These are phyloP conservation scores for Motacilla alba DNA, from an alignment of 2,113 vertebrate species.

Conservation along the genomic window DNA sequence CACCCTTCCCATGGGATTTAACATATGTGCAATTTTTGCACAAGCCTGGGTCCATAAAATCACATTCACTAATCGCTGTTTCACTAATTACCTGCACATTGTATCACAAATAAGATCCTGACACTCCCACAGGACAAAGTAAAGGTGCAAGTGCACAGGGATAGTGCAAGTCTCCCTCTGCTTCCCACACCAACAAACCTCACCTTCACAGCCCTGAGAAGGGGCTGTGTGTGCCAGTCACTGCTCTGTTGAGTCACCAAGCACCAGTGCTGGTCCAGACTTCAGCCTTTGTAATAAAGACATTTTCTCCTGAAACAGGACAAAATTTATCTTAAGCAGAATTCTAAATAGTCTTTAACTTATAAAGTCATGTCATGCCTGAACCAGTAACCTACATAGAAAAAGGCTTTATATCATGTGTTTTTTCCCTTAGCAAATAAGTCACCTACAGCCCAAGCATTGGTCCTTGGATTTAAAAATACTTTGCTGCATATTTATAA, in stretches of 20 bases:
- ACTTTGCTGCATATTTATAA: slow-evolving; percentile 56
- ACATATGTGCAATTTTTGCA: not conserved
- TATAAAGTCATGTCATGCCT: not conserved
- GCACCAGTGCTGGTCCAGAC: not conserved
- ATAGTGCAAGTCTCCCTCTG: not conserved
- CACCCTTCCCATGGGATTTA: not conserved
- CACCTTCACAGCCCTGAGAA: not conserved
- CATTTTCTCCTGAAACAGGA: not conserved
- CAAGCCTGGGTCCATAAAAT: not conserved
- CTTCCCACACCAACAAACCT: not conserved
- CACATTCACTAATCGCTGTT: not conserved
- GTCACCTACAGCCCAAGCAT: slow-evolving; percentile 39
- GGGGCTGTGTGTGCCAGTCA: accelerated
- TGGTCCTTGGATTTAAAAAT: slow-evolving; percentile 52
- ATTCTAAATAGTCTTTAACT: not conserved
- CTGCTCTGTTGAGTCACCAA: not conserved
- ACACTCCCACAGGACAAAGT: not conserved
- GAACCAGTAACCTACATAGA: not conserved
- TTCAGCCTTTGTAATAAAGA: not conserved
- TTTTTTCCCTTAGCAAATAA: not conserved
- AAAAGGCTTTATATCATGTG: not conserved
- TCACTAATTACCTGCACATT: not conserved
- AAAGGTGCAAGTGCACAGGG: not conserved
- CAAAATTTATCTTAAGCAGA: not conserved
- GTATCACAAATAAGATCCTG: not conserved